Conservation (phyloP, 2,113 vertebrate species). For the Caretta caretta region DNA sequence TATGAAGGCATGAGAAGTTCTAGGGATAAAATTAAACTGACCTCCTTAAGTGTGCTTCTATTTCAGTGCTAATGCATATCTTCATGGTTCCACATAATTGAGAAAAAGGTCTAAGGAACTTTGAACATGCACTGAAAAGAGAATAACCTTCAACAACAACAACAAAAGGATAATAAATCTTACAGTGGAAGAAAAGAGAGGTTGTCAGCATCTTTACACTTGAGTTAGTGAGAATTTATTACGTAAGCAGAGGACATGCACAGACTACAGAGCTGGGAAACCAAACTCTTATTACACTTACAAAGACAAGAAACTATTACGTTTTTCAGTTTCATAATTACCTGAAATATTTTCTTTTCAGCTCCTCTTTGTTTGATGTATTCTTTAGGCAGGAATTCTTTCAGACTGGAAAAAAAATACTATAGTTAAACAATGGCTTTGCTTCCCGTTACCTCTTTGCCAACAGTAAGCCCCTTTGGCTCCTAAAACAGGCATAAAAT, state of each 20-base stretch:
- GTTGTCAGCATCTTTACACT: constrained; percentile 11
- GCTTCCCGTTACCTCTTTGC: neutral
- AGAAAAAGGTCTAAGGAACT: constrained; percentile 19
- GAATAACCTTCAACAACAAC: constrained; percentile 48
- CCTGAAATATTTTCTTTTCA: constrained; percentile 88
- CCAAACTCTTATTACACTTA: neutral
- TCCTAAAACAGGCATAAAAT: neutral
- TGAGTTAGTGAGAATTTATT: constrained; percentile 11
- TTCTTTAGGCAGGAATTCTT: constrained; percentile 89
- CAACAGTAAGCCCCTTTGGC: neutral
- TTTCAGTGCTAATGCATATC: neutral
- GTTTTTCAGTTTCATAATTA: constrained; percentile 59
- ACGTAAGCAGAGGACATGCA: neutral
- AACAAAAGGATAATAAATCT: constrained; percentile 53
- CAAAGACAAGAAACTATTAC: neutral
- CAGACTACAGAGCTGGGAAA: neutral
- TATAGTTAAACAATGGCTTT: constrained; percentile 16
- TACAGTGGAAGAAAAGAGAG: constrained; percentile 27
- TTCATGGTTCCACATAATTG: neutral
- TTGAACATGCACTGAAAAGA: neutral
- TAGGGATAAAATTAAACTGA: neutral
- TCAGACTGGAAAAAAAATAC: constrained; percentile 72
- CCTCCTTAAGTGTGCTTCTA: neutral
- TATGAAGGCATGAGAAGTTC: neutral
- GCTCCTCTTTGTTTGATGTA: constrained; percentile 88